These are phyloP conservation scores for Wasmannia auropunctata DNA, from an alignment of 1,140 invertebrate species.

Conservation along the genomic window DNA sequence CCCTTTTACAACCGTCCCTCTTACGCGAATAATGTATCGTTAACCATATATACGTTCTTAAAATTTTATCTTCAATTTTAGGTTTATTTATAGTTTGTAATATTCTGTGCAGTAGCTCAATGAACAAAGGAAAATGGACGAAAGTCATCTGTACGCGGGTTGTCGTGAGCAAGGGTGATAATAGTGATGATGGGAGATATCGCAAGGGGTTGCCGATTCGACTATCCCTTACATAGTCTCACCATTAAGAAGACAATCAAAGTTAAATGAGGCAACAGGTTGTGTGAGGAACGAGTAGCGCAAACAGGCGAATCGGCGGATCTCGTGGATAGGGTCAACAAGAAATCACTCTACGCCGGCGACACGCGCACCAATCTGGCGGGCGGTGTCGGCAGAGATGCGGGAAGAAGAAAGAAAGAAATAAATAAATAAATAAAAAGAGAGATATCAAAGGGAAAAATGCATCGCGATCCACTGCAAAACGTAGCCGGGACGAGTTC, in stretches of 20 bases:
- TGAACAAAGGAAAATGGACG: not conserved
- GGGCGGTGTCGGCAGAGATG: slow-evolving; percentile 21
- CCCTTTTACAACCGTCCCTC: not conserved
- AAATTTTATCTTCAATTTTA: slow-evolving; percentile 1
- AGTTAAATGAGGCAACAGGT: slow-evolving; percentile 58
- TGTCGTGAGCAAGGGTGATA: slow-evolving; percentile 43
- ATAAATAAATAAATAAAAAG: slow-evolving; percentile 32
- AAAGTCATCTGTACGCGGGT: slow-evolving; percentile 51
- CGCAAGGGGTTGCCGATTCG: slow-evolving; percentile 64
- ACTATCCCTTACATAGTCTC: slow-evolving; percentile 65
- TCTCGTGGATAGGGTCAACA: not conserved
- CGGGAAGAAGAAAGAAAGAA: not conserved
- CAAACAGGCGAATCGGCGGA: slow-evolving; percentile 58
- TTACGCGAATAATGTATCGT: not conserved
- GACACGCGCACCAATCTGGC: slow-evolving; percentile 38
- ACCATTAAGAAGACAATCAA: slow-evolving; percentile 59
- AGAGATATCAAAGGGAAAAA: slow-evolving; percentile 18
- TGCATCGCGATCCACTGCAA: slow-evolving; percentile 62
- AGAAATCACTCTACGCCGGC: slow-evolving; percentile 36
- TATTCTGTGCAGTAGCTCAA: not conserved
- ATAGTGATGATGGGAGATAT: slow-evolving; percentile 60
- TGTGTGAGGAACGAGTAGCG: slow-evolving; percentile 62
- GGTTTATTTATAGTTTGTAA: not conserved
- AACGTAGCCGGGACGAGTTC: slow-evolving; percentile 75
- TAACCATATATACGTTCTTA: not conserved